These are phyloP conservation scores for Tolypeutes matacus DNA, from an alignment of 2,797 vertebrate species.

Conservation along the genomic window DNA sequence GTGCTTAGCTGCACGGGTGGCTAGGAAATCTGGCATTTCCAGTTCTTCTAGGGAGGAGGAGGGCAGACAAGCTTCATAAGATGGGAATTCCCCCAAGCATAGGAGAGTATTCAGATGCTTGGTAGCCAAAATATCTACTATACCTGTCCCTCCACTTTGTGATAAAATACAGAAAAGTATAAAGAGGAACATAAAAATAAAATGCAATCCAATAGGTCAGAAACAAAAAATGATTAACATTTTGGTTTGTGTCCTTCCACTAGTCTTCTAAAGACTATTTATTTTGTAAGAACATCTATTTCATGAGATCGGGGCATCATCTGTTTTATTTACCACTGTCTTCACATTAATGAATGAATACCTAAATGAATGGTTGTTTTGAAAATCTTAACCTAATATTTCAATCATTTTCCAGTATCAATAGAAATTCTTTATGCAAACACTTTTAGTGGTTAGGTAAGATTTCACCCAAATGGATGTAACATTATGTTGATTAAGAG, in stretches of 20 bases:
- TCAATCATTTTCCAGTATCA: not conserved
- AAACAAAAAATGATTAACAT: not conserved
- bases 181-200: not conserved
- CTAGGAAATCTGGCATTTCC: not conserved
- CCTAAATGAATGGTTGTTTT: not conserved
- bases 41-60: not conserved
- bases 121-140: not conserved
- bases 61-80: not conserved
- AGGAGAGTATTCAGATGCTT: not conserved
- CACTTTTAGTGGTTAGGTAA: not conserved
- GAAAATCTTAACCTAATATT: not conserved
- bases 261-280: not conserved
- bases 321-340: not conserved
- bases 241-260: not conserved
- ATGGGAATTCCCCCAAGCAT: not conserved
- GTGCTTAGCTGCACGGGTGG: not conserved
- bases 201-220: not conserved
- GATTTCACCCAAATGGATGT: not conserved
- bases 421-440: not conserved
- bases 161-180: not conserved
- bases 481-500: not conserved
- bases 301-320: not conserved
- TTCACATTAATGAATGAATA: not conserved
- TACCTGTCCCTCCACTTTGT: not conserved
- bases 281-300: not conserved